Percentiles rank a stretch among this genome's conserved stretches.
phyloP scores from a whole-genome alignment of 2,797 vertebrate species.

The Ctenochaetus hawaiiensis region DNA sequence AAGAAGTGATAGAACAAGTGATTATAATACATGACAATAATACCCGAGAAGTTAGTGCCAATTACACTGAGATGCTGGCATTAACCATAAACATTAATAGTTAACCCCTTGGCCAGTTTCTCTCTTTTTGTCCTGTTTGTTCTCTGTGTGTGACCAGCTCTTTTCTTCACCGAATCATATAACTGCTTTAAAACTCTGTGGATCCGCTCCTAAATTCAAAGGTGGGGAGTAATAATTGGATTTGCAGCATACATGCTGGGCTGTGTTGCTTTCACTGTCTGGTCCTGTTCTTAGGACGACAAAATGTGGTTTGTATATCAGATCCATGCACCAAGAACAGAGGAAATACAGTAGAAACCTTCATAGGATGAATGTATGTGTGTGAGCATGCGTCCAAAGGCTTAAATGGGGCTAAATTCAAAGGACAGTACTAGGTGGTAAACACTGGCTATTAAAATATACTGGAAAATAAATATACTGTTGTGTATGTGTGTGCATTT shows the following conservation, averaged over 20 bases:
- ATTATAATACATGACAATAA: background rate
- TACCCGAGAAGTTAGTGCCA: conserved; percentile 27
- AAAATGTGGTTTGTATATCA: conserved; percentile 81
- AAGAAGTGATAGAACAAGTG: conserved; percentile 14
- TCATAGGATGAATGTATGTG: conserved; percentile 38
- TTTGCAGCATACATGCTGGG: conserved; percentile 92
- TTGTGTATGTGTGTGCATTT: background rate
- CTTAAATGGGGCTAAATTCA: conserved; percentile 27
- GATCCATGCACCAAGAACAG: conserved; percentile 76
- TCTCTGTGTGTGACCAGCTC: conserved; percentile 42
- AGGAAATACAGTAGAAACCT: conserved; percentile 33
- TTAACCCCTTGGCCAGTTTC: conserved; percentile 66
- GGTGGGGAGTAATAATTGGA: conserved; percentile 91
- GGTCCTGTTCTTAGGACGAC: conserved; percentile 84
- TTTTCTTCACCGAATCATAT: conserved; percentile 80
- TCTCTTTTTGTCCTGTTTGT: conserved; percentile 30
- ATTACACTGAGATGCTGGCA: conserved; percentile 38
- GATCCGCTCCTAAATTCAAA: conserved; percentile 90
- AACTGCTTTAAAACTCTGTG: conserved; percentile 91
- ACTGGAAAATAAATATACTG: too few relatives aligned
- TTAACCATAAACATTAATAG: conserved; percentile 79
- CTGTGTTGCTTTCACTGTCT: conserved; percentile 87
- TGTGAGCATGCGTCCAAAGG: conserved; percentile 17
- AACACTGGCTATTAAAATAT: conserved; percentile 20
- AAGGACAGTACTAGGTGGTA: background rate